Conservation (phyloP, 1,140 invertebrate genomes). For the Pseudomyrmex flavicornis region DNA sequence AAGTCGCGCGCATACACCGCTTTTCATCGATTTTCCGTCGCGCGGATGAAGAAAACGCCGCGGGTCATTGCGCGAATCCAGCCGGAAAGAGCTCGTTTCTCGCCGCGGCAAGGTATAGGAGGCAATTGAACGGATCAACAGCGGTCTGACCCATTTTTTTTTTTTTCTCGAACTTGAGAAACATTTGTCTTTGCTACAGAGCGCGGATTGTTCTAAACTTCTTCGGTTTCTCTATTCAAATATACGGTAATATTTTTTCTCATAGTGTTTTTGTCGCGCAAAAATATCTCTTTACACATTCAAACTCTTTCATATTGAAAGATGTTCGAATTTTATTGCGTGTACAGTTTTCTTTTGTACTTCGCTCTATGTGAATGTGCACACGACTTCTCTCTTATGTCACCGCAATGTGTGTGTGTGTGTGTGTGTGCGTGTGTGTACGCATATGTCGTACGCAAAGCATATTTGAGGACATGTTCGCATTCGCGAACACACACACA, state of each 20-base stretch:
- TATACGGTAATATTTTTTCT: too few species aligned
- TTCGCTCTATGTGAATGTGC: not conserved
- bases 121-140: too few species aligned
- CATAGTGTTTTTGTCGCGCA: too few species aligned
- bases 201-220: not conserved
- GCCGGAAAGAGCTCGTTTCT: slow-evolving; percentile 11
- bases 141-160: too few species aligned
- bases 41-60: slow-evolving; percentile 45
- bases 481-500: not conserved
- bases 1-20: slow-evolving; percentile 47
- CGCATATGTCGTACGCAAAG: slow-evolving; percentile 4
- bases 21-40: slow-evolving; percentile 67
- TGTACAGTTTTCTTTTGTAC: slow-evolving; percentile 4
- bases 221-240: not conserved
- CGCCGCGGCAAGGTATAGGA: not conserved
- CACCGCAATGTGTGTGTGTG: too few species aligned
- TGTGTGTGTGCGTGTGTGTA: not conserved
- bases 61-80: slow-evolving; percentile 35
- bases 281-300: too few species aligned
- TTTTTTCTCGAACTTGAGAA: not conserved
- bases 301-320: not conserved
- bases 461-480: slow-evolving; percentile 20
- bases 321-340: slow-evolving; percentile 50
- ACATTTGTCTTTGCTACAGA: not conserved
- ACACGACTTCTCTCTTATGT: too few species aligned